Base-by-base conservation (phyloP, 2,113 vertebrate species). In the Archilochus colubris region DNA sequence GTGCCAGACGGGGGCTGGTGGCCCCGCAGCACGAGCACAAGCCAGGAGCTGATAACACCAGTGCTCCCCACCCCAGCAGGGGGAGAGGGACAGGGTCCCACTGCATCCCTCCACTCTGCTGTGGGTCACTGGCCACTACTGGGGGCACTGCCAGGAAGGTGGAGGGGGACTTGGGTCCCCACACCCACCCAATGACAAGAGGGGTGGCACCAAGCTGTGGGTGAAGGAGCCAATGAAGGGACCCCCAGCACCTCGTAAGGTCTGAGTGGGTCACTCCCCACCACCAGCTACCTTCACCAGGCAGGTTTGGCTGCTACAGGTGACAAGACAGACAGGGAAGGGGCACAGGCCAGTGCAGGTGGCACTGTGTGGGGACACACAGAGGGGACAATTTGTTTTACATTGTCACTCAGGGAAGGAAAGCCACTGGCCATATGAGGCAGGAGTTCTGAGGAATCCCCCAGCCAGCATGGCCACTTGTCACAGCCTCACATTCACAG, bases 111-210 rank as follows among this genome's bases (percentile, higher is more conserved):
- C 17, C 3, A 4, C 44, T 48, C 31, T 4, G 0, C 57, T 17
- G 4, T 1, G 4, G 59, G 93, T 51, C 82, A 36, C 24, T 6
- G 63, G 38, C 6, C 20, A 2, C 40, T 21, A 51, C 7, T 1
- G 3, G 30, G 25, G 44, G 7, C 36, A n/a, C 3, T 17, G 51
- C 22, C 30, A 14, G 33, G 40, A 63, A 15, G 22, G 33, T 14
- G 1, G 46, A 53, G 24, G 17, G 38, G 24, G 25, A 66, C 4
- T 4, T 0, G 2, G 46, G 40, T 43, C 46, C 50, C 30, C 19
- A 44, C 4, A 6, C 33, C 23, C 12, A 13, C 23, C 21, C 46
- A 2, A 2, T 0, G 17, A 33, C 48, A 33, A 43, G 0, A 2
- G 10, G 53, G n/a, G 53, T 28, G 67, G 8, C 57, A 50, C 7